Conservation (phyloP, 2,888 invertebrate genomes). For the Philhelius pedissequus region DNA sequence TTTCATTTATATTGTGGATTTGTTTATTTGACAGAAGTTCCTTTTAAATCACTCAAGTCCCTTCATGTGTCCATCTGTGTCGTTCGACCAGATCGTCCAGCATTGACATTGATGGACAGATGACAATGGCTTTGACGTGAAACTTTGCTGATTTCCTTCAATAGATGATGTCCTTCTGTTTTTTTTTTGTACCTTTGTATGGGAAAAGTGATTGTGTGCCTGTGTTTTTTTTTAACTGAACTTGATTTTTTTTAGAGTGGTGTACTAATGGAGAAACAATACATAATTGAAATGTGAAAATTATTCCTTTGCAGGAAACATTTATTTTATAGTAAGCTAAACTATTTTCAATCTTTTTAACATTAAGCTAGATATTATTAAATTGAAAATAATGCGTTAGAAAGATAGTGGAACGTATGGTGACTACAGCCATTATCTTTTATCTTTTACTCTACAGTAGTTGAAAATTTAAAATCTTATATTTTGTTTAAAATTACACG, state of each 20-base stretch:
- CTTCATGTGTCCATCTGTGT: conserved; percentile 64
- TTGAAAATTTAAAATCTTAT: too few species aligned
- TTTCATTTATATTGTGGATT: conserved; percentile 49
- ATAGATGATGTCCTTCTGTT: conserved; percentile 16
- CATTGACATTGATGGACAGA: conserved; percentile 64
- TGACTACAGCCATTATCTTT: too few species aligned
- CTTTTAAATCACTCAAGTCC: conserved; percentile 70
- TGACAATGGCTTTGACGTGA: conserved; percentile 62
- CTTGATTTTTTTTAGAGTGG: neutral
- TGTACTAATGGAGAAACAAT: neutral
- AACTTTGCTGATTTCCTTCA: conserved; percentile 45
- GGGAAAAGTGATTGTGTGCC: neutral
- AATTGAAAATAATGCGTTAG: too few species aligned
- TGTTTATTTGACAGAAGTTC: conserved; percentile 67
- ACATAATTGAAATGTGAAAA: neutral
- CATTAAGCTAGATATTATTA: too few species aligned
- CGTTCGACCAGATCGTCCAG: conserved; percentile 55
- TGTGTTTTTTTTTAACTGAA: neutral
- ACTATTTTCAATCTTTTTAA: too few species aligned
- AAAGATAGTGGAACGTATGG: too few species aligned
- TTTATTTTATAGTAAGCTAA: too few species aligned
- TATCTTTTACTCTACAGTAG: too few species aligned
- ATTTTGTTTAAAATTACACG: too few species aligned
- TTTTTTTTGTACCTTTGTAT: neutral
- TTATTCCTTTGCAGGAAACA: too few species aligned